Conservation (phyloP, 2,113 vertebrate species). For the Cinclus cinclus region DNA sequence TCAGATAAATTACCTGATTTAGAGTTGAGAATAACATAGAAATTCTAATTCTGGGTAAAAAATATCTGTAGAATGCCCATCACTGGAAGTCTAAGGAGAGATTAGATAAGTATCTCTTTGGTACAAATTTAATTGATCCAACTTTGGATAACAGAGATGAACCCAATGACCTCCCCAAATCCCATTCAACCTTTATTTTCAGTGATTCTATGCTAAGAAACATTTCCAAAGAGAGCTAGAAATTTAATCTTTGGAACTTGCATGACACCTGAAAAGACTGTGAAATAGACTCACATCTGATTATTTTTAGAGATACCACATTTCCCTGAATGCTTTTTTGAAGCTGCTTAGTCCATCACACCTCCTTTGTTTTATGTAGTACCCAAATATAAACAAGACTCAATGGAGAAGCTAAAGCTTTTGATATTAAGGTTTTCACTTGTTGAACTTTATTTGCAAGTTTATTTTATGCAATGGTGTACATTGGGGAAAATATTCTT, state of each 20-base stretch:
- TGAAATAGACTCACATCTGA: not conserved
- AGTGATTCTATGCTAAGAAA: not conserved
- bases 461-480: conserved; percentile 21
- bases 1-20: not conserved
- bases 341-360: not conserved
- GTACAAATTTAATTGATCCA: not conserved
- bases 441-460: conserved; percentile 2
- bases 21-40: not conserved
- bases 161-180: not conserved
- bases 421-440: conserved; percentile 18
- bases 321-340: not conserved
- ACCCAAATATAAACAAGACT: not conserved
- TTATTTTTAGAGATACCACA: not conserved
- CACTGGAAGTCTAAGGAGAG: not conserved
- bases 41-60: not conserved
- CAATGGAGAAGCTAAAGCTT: conserved; percentile 34
- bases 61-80: not conserved
- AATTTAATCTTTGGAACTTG: not conserved
- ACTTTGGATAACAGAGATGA: not conserved
- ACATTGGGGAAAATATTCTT: not conserved
- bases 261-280: not conserved
- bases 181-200: not conserved
- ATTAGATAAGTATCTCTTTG: not conserved
- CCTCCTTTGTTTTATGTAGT: not conserved
- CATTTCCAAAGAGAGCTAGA: not conserved